Percentiles rank a stretch among this genome's conserved stretches.
phyloP scores from a whole-genome alignment of 2,797 vertebrate genomes.

The Myotis myotis region DNA sequence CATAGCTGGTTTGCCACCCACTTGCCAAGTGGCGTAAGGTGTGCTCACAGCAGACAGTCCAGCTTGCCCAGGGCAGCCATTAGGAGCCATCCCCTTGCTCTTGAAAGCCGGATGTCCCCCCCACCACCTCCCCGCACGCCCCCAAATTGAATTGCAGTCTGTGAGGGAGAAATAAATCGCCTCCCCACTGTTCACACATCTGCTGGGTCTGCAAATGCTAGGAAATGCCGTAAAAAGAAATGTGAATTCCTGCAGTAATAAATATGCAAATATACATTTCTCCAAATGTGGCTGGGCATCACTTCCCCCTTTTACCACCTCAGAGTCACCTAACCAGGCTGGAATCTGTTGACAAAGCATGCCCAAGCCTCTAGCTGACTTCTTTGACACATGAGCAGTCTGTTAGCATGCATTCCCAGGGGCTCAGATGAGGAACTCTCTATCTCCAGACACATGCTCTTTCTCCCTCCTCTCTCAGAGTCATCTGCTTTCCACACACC shows the following conservation, averaged over 20 bases:
- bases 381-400: conserved; percentile 21
- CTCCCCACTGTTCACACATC: conserved; percentile 62
- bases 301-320: neutral
- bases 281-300: neutral
- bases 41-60: neutral
- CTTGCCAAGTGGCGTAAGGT: neutral
- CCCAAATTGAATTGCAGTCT: neutral
- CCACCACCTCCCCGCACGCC: neutral
- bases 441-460: neutral
- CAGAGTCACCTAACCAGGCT: conserved; percentile 49
- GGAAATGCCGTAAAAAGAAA: conserved; percentile 52
- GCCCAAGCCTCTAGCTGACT: conserved; percentile 54
- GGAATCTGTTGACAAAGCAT: conserved; percentile 58
- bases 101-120: neutral
- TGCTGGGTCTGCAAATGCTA: conserved; percentile 70
- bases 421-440: neutral
- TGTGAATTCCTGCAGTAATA: conserved; percentile 43
- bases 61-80: neutral
- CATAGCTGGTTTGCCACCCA: neutral
- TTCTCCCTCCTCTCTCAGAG: neutral
- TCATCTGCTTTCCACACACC: neutral
- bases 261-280: conserved; percentile 66
- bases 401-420: conserved; percentile 46
- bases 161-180: conserved; percentile 49
- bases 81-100: conserved; percentile 20